Evolutionary conservation across 92 coral and sea anemone species (phyloP).

Genomic region (Ricordea florida): DNA sequence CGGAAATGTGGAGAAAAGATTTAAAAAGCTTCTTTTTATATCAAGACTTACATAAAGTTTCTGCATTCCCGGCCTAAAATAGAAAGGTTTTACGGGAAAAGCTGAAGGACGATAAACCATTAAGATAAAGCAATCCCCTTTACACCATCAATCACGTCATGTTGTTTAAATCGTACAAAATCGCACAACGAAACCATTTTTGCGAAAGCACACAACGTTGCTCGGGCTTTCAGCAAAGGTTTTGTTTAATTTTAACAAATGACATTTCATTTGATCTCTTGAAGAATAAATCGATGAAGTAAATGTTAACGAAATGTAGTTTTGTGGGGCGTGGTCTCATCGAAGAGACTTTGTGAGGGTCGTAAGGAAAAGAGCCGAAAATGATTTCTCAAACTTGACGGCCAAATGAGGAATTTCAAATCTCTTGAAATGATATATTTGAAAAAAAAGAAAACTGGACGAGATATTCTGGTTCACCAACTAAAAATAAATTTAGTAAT

Average conservation of each 20-base stretch:
- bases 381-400: neutral
- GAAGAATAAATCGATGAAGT: neutral
- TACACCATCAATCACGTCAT: no score
- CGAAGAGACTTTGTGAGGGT: neutral
- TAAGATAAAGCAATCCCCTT: neutral
- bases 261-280: slow-evolving; percentile 1
- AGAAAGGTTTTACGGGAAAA: neutral
- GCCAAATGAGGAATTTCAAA: slow-evolving; percentile 1
- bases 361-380: neutral
- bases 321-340: no score
- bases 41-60: no score
- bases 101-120: neutral
- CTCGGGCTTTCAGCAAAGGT: no score
- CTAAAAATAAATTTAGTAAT: slow-evolving; percentile 33
- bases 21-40: no score
- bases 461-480: slow-evolving; percentile 25
- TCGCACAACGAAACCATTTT: no score
- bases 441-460: neutral
- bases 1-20: no score
- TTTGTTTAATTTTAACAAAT: neutral
- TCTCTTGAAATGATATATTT: slow-evolving; percentile 25
- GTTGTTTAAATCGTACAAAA: no score
- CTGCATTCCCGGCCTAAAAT: no score
- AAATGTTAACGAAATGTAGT: neutral
- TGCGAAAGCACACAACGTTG: no score